Base-by-base conservation (phyloP, 1,140 invertebrate species). In the Aphaenogaster rudis region DNA sequence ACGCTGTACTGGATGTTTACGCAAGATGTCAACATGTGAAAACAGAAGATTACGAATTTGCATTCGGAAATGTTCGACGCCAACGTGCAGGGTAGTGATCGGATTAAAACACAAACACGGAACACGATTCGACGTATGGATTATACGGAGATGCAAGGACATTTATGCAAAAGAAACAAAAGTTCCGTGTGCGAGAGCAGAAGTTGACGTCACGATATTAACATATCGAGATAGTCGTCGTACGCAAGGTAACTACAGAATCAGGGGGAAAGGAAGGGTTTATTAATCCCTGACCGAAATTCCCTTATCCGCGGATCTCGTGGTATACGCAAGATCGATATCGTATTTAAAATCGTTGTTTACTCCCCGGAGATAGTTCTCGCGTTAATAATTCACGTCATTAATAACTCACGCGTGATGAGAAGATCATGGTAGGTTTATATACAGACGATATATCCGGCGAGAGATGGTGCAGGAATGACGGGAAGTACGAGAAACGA, bases 11-110 rank as follows among this genome's bases (percentile, higher is more conserved):
- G n/a, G 54, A 50, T 57, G 39, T 74, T 84, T 54, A 74, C 28
- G 57, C 80, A 57, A 72, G 66, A 82, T 82, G 50, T 59, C 50
- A 72, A 69, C 78, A 48, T 69, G 48, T 42, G 78, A 84, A 74
- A 76, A 59, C 54, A 50, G 69, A 84, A 84, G 67, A 84, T 76
- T 76, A 84, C 80, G 42, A 84, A 76, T 84, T 84, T 84, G 54
- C 69, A 82, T 82, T 59, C 39, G 48, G 54, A 82, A 59, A 74
- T 74, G 54, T 57, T 48, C 80, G 69, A 48, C 54, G 42, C 7
- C 45, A 3, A 33, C 1, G 64, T 39, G 54, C 67, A 21, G 42
- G 59, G 59, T 42, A 45, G 50, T 42, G 81, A 57, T 57, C 50
- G 80, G 71, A 84, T 84, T 76, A 84, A 74, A 72, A 84, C 21